Evolutionary conservation across 2,113 vertebrate genomes (phyloP).

Genomic region (Alexandromys fortis): DNA sequence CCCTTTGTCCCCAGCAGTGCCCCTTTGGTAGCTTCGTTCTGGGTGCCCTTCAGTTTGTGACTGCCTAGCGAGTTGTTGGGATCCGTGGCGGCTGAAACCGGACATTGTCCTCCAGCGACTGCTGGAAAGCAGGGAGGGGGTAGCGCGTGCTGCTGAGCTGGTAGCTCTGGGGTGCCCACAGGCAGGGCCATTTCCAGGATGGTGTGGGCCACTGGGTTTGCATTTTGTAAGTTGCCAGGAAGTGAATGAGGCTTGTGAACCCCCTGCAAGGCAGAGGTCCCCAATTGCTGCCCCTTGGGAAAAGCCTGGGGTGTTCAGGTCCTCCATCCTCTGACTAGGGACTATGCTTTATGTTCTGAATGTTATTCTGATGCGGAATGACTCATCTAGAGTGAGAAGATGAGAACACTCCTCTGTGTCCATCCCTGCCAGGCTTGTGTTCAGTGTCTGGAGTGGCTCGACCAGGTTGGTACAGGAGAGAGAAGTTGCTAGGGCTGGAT

Average conservation of each 20-base stretch:
- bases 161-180: not conserved
- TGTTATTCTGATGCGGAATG: not conserved
- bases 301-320: not conserved
- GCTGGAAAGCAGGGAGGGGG: not conserved
- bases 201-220: not conserved
- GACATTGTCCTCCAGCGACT: not conserved
- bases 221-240: not conserved
- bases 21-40: not conserved
- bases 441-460: not conserved
- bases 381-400: not conserved
- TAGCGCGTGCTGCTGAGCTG: not conserved
- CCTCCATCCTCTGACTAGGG: not conserved
- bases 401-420: not conserved
- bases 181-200: not conserved
- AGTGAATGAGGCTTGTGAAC: not conserved
- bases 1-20: not conserved
- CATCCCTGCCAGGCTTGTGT: not conserved
- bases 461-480: not conserved
- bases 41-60: not conserved
- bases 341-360: not conserved
- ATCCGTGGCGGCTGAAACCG: not conserved
- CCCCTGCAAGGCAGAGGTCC: not conserved
- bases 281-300: not conserved
- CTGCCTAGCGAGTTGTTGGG: not conserved
- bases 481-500: rapidly evolving